Percentiles rank a stretch among this genome's conserved stretches.
Conservation (phyloP, 2,113 vertebrate species). For the Accipiter cooperii region DNA sequence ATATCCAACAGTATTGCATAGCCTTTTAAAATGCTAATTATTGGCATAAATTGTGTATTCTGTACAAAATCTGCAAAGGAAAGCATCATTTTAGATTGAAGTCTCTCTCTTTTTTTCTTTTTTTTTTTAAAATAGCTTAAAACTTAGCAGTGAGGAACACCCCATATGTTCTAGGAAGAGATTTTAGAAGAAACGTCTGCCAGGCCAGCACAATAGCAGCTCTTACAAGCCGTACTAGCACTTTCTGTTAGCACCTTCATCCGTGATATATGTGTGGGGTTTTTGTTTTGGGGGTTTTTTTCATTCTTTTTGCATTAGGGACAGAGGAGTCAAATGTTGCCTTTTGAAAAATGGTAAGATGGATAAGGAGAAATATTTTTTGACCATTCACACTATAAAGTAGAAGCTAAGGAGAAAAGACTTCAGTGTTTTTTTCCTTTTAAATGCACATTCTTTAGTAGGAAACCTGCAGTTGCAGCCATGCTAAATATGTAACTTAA, state of each 20-base stretch:
- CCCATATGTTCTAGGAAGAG: constrained; percentile 24
- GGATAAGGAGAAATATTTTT: not conserved
- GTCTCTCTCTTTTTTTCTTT: not conserved
- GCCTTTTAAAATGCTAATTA: not conserved
- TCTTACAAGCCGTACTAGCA: not conserved
- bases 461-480: not conserved
- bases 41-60: not conserved
- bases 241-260: not conserved
- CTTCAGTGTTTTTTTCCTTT: not conserved
- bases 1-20: not conserved
- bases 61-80: not conserved
- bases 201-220: not conserved
- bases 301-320: not conserved
- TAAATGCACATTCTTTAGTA: not conserved
- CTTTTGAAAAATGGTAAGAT: not conserved
- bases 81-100: not conserved
- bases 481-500: not conserved
- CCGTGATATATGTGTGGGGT: not conserved
- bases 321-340: not conserved
- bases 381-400: accelerated
- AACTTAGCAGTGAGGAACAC: not conserved
- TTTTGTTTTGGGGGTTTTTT: not conserved
- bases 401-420: not conserved
- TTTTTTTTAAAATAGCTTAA: not conserved
- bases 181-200: not conserved